phyloP scores from a whole-genome alignment of 2,797 vertebrate genomes.

The Apogon hyalosoma region DNA sequence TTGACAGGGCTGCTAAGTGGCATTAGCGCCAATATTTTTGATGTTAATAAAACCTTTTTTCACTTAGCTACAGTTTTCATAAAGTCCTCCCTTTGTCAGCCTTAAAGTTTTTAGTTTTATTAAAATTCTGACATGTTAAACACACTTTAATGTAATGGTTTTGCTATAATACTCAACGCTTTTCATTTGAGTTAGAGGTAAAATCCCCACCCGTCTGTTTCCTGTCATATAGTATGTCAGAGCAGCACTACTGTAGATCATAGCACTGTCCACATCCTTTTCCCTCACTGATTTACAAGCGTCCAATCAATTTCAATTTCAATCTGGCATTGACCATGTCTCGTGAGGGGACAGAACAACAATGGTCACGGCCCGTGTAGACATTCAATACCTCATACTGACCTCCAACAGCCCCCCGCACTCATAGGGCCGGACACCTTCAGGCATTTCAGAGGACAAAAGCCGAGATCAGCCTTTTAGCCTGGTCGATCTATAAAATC shows the following conservation, averaged over 20 bases:
- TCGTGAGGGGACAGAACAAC: constrained; percentile 71
- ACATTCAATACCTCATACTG: constrained; percentile 71
- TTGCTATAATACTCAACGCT: background rate
- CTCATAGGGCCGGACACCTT: constrained; percentile 61
- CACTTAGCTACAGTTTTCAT: background rate
- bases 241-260: constrained; percentile 44
- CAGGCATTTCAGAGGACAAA: constrained; percentile 78
- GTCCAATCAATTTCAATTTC: constrained; percentile 84
- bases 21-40: constrained; percentile 25
- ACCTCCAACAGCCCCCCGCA: constrained; percentile 57
- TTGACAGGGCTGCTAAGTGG: constrained; percentile 11
- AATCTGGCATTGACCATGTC: constrained; percentile 74
- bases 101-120: background rate
- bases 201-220: constrained; percentile 19
- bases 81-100: background rate
- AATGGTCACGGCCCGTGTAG: constrained; percentile 70
- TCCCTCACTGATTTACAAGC: constrained; percentile 72
- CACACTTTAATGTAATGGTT: background rate
- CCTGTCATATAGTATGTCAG: constrained; percentile 39
- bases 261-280: constrained; percentile 43
- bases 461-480: constrained; percentile 74
- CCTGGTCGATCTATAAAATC: constrained; percentile 79
- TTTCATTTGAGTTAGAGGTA: background rate
- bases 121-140: background rate
- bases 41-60: constrained; percentile 16